Evolutionary conservation across 2,888 invertebrate genomes (phyloP), one percentile per base, ranked within the genome.

Genomic region (Phlogophora meticulosa): DNA sequence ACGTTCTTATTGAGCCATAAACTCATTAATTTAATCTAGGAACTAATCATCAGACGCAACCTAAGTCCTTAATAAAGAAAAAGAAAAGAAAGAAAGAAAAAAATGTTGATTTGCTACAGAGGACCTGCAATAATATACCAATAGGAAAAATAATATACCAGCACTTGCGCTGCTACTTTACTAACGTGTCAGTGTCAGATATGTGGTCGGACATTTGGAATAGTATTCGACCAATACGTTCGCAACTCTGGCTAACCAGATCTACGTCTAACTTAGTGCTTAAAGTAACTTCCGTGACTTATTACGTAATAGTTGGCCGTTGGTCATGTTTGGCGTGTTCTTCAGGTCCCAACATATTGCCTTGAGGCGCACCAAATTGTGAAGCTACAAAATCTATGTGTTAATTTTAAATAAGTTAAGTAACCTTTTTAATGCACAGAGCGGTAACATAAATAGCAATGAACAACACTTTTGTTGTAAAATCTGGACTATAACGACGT

Each of bases 301-400:
- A 17, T 32, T 22, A 2, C 2, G 28, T 28, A 5, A 28, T 28
- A 28, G 7, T 4, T 5, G 13, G 11, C 20, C 28, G n/a, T 11
- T 7, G 15, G 15, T 28, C 15, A 7, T 13, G 17, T 15, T 17
- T 20, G 4, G 49, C 11, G 20, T 38, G 3, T 15, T 5, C 13
- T 2, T n/a, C 28, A 51, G 56, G 51, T 2, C 51, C 32, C 17
- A 52, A 9, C 1, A 45, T 13, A 43, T 38, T 40, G 15, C 73
- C 69, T 32, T 62, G 61, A 7, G 20, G 45, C 1, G 67, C 42
- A 4, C 60, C 42, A 32, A 36, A 11, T 0, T 36, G 7, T 7
- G 15, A 9, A 13, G 11, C 10, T 40, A 1, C 2, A 1, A 48
- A 52, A 40, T 20, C 1, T 20, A 15, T 0, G 20, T 15, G 32